Evolutionary conservation across 2,113 vertebrate species (phyloP), one percentile per base, ranked within the genome.

Genomic region (Myocastor coypus): DNA sequence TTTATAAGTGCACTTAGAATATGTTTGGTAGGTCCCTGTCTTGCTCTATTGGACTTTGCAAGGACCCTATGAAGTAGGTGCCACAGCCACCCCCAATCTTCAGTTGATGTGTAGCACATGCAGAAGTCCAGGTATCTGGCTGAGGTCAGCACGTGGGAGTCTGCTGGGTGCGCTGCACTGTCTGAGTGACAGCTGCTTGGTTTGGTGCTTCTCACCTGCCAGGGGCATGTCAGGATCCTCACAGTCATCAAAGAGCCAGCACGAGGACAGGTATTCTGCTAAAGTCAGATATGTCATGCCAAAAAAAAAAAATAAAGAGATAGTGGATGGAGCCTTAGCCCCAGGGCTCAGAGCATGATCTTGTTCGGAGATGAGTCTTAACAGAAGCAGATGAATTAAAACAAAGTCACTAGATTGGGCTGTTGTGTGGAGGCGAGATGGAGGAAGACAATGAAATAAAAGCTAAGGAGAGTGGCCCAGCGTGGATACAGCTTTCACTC

Each of bases 51-150:
- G 63, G 50, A 83, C 7, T 11, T 96, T 81, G 50, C 28, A 34
- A 50, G 40, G 7, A 30, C 3, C 19, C 22, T 83, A 1, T 68
- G 11, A 83, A 24, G 14, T 32, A 42, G 46, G 14, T 46, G 64
- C 52, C 92, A 84, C 94, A 55, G 77, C 81, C 64, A 77, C 32
- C 2, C 52, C 50, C 85, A 66, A 55, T 83, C 96, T 87, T 86
- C 78, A 95, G 1, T 0, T 88, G 94, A 94, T 87, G 68, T 86
- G 32, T 69, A 2, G 88, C 50, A 82, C 89, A 85, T 82, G 80
- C 83, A 17, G 68, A 96, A 78, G 30, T 50, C 37, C 63, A 83
- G 12, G 34, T 4, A 26, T 24, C 7, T 22, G 94, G n/a, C 2
- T 22, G 83, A 97, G 34, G 42, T 50, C 16, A 69, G 34, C 59